These are phyloP conservation scores for Athalia cordata DNA, from an alignment of 2,888 invertebrate genomes.

Conservation along the genomic window DNA sequence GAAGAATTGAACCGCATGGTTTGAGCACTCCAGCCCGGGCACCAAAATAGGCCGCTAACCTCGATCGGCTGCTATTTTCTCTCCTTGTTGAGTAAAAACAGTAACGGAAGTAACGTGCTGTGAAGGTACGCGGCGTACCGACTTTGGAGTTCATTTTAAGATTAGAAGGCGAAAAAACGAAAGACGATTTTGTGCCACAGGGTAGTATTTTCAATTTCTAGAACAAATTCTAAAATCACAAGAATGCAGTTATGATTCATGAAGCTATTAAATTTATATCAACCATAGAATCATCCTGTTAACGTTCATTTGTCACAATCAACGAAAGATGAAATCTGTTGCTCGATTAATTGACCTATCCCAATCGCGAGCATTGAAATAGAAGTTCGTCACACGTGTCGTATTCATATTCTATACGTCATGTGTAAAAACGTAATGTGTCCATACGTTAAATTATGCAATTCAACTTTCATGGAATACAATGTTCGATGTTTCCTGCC, in stretches of 20 bases:
- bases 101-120: background rate
- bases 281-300: conserved; percentile 6
- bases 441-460: no score
- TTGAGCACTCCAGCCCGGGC: no score
- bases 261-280: background rate
- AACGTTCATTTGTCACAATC: conserved; percentile 27
- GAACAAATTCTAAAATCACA: no score
- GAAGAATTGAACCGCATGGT: no score
- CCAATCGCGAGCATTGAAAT: conserved; percentile 1
- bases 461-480: no score
- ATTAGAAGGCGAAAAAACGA: no score
- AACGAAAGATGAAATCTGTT: conserved; percentile 37
- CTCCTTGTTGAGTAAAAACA: conserved; percentile 18
- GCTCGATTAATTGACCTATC: conserved; percentile 25
- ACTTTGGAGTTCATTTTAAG: no score
- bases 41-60: conserved; percentile 2
- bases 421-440: no score
- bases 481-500: no score
- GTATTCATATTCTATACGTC: conserved; percentile 13
- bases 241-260: background rate
- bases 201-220: no score
- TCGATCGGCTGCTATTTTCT: conserved; percentile 3
- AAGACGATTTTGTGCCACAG: no score
- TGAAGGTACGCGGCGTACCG: no score
- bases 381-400: conserved; percentile 12